Base-by-base conservation (phyloP, 2,888 invertebrate species). In the Leucophenga montana region DNA sequence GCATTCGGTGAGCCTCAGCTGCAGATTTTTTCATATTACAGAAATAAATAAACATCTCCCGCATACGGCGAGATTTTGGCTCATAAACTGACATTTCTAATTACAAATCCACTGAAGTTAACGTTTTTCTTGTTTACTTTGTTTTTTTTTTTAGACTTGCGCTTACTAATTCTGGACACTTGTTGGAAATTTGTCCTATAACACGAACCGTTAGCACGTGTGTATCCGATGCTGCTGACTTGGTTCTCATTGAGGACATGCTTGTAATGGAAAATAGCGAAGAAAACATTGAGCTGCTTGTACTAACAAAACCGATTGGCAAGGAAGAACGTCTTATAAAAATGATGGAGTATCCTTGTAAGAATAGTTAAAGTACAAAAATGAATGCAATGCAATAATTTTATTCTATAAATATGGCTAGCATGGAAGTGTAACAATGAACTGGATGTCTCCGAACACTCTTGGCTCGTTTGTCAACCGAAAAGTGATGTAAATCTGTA, bases 261-360 rank as follows among this genome's bases (percentile, higher is more conserved):
- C 78, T 86, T 44, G 75, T 88, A 0, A 84, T 88, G 83, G 88
- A 88, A 73, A 82, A 83, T 66, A 87, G 74, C 72, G 83, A 86
- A 39, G 85, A 87, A 9, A 77, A 77, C 71, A 78, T 89, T 31
- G 89, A 89, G 67, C 73, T 89, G 0, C 67, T 89, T 1, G 70
- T 87, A 14, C 75, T 89, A n/a, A 85, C 87, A 0, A 87, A 86
- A 65, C 66, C 73, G 2, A 75, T 71, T 4, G 22, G 48, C 9
- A 39, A 66, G 1, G 77, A 77, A 1, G 76, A 74, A 1, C 79
- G 85, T 8, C 68, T 75, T 0, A 85, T 89, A 66, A 85, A 86
- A 74, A 84, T 88, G 22, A 71, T 89, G n/a, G 85, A 87, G 59
- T 89, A 87, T 79, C 88, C 89, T 53, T 82, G 88, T 88, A 78